Conservation (phyloP, 2,797 vertebrate species). For the Phataginus tricuspis region DNA sequence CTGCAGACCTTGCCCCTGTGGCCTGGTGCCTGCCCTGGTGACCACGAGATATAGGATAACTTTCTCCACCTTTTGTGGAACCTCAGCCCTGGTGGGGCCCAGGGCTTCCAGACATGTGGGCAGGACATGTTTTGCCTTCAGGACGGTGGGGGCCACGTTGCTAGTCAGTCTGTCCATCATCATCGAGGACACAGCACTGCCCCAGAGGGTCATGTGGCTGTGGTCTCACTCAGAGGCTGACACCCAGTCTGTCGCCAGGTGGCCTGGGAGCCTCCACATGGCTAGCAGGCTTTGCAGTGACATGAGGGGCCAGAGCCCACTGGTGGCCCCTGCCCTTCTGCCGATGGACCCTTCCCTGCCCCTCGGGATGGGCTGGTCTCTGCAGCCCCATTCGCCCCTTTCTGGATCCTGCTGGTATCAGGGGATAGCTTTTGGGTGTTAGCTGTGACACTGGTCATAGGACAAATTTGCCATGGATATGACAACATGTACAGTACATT, state of each 20-base stretch:
- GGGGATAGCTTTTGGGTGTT: slow-evolving; percentile 57
- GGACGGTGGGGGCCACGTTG: not conserved
- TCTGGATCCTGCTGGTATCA: slow-evolving; percentile 17
- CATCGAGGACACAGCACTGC: not conserved
- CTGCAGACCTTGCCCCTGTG: slow-evolving; percentile 80
- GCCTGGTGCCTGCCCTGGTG: slow-evolving; percentile 86
- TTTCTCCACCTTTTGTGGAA: slow-evolving; percentile 69
- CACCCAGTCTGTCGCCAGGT: not conserved
- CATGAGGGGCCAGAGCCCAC: not conserved
- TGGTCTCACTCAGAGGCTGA: not conserved
- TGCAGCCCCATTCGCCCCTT: slow-evolving; percentile 63
- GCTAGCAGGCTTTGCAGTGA: not conserved
- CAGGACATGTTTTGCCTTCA: slow-evolving; percentile 57
- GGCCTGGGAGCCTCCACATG: not conserved
- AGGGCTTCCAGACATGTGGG: slow-evolving; percentile 58
- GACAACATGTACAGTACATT: not conserved
- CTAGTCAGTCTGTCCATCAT: slow-evolving; percentile 21
- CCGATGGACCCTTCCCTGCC: slow-evolving; percentile 39
- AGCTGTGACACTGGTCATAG: not conserved
- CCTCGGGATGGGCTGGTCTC: slow-evolving; percentile 48
- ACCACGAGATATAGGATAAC: slow-evolving; percentile 60
- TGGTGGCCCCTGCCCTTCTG: not conserved
- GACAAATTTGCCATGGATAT: not conserved
- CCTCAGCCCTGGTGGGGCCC: slow-evolving; percentile 66
- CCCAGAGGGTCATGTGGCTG: not conserved